Evolutionary conservation across 2,113 vertebrate species (phyloP).

Genomic region (Cercopithecus mona): DNA sequence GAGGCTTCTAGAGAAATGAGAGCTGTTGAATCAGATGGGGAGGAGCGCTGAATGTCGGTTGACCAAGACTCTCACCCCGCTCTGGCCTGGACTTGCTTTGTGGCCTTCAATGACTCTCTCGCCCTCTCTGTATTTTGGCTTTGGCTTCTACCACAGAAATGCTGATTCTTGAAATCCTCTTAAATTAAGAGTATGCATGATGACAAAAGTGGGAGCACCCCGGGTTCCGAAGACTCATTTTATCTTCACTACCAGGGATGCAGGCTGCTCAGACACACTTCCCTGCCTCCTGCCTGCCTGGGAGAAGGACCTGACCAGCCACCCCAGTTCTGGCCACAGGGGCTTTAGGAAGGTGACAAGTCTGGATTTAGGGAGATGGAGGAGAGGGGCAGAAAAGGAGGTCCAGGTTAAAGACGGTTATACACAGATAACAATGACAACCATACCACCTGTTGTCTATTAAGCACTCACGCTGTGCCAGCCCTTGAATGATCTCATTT

Average conservation of each 20-base stretch:
- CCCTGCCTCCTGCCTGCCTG: neutral
- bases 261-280: neutral
- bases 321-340: neutral
- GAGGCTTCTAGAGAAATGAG: neutral
- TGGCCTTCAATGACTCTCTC: neutral
- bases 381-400: neutral
- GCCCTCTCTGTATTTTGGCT: conserved; percentile 18
- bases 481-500: neutral
- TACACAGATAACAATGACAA: too few relatives aligned
- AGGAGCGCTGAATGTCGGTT: neutral
- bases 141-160: conserved; percentile 33
- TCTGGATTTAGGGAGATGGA: neutral
- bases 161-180: conserved; percentile 32
- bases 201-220: neutral
- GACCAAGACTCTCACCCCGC: neutral
- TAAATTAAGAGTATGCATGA: neutral
- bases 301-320: neutral
- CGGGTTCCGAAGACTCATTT: neutral
- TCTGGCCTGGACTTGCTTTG: neutral
- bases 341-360: neutral
- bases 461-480: neutral
- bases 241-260: neutral
- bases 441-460: neutral
- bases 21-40: neutral
- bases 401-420: neutral